Base-by-base conservation (phyloP, 2,888 invertebrate species). In the Melitaea athalia region DNA sequence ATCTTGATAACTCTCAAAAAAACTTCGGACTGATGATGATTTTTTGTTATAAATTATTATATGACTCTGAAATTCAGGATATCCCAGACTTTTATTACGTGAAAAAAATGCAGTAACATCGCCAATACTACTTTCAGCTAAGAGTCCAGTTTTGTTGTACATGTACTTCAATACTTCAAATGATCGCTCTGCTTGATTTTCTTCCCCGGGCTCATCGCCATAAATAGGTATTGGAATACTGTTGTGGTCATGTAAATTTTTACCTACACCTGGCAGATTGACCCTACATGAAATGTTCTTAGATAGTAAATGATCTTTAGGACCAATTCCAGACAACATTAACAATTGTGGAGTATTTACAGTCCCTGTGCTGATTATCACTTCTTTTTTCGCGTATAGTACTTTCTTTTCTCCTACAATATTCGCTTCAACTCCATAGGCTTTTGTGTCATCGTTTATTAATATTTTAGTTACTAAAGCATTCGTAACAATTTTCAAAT, bases 271-370 rank as follows among this genome's bases (percentile, higher is more conserved):
- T n/a, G n/a, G n/a, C n/a, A n/a, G n/a, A n/a, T n/a, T n/a, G n/a
- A n/a, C n/a, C n/a, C n/a, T n/a, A n/a, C n/a, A n/a, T n/a, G 75
- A 12, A 57, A 93, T 91, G 11, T 86, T 84, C 10, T 87, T 82
- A 0, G 84, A 76, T 12, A 72, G 53, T 0, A 93, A 77, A 57
- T 93, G 85, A 1, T 83, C 68, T 69, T 77, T 81, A 59, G 92
- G 89, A 0, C 94, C 94, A 4, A 94, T 79, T 31, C 94, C 94
- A 3, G 94, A 94, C 0, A 94, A 74, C 86, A 93, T 87, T 3
- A 94, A 76, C 7, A 94, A 74, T 64, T 93, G 91, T 0, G 93
- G 93, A 0, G 93, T n/a, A n/a, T n/a, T n/a, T n/a, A n/a, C n/a
- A n/a, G n/a, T n/a, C n/a, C n/a, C n/a, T n/a, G n/a, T n/a, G n/a